Percentiles rank a stretch among this genome's conserved stretches.
Evolutionary conservation across 2,797 vertebrate genomes (phyloP).

Genomic region (Acestrorhynchus altus): DNA sequence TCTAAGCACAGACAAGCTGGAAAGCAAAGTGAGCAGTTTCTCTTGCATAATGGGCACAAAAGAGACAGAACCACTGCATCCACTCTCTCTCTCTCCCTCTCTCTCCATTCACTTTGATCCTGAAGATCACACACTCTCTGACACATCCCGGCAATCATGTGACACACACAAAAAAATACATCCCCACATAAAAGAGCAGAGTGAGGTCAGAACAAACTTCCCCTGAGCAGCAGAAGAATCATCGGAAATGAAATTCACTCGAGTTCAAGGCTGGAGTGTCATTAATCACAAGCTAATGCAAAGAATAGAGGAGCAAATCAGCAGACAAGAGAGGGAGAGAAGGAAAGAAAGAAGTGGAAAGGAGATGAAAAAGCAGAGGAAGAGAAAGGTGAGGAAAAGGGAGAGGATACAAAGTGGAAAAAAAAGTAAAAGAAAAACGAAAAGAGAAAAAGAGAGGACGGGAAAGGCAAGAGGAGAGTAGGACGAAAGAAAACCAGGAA

Average conservation of each 20-base stretch:
- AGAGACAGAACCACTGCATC: background rate
- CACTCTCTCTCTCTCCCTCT: background rate
- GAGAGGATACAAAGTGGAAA: background rate
- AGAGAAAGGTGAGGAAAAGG: background rate
- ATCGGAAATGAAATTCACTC: slow-evolving; percentile 3
- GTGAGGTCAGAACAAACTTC: background rate
- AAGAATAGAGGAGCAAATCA: background rate
- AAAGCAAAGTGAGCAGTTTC: background rate
- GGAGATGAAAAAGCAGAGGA: slow-evolving; percentile 28
- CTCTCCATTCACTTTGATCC: slow-evolving; percentile 9
- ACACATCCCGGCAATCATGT: slow-evolving; percentile 28
- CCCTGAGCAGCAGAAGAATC: background rate
- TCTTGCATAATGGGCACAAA: background rate
- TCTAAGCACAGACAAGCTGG: background rate
- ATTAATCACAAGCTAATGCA: background rate
- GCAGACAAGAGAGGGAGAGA: background rate
- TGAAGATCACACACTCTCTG: slow-evolving; percentile 14
- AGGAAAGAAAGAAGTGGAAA: background rate
- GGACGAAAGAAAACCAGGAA: background rate
- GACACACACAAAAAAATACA: background rate
- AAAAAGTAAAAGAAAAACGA: background rate
- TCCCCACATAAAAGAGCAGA: slow-evolving; percentile 13
- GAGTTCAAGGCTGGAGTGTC: background rate
- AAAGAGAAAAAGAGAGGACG: no score
- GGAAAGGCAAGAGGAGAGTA: background rate